Conservation (phyloP, 2,113 vertebrate species). For the Amazona guildingii region DNA sequence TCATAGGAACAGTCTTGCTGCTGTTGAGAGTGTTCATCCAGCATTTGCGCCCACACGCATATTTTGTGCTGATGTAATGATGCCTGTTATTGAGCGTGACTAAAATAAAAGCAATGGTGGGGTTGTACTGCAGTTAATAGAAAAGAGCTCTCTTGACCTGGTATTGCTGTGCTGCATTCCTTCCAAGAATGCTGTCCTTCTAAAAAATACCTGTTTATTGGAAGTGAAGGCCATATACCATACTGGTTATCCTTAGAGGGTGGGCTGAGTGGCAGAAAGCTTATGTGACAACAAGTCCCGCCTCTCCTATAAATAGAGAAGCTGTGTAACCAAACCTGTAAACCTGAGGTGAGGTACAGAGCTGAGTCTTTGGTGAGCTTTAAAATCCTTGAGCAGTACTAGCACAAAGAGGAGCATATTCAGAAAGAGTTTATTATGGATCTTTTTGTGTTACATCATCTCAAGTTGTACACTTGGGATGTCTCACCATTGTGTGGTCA, state of each 20-base stretch:
- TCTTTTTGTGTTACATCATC: fast-evolving
- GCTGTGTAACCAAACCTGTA: not conserved
- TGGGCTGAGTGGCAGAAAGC: not conserved
- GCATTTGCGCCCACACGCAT: not conserved
- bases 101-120: not conserved
- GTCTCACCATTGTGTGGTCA: not conserved
- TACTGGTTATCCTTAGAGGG: not conserved
- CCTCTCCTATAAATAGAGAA: not conserved
- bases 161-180: not conserved
- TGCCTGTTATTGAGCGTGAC: not conserved
- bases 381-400: not conserved
- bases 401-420: not conserved
- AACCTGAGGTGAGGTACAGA: not conserved
- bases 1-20: not conserved
- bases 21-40: not conserved
- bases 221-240: not conserved
- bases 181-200: not conserved
- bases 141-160: not conserved
- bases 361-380: not conserved
- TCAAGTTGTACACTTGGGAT: not conserved
- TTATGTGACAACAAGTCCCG: not conserved
- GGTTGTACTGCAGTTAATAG: not conserved
- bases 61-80: not conserved
- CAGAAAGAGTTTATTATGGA: not conserved
- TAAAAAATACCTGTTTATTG: not conserved